phyloP scores from a whole-genome alignment of 2,113 vertebrate species.

The Macquaria ambigua region DNA sequence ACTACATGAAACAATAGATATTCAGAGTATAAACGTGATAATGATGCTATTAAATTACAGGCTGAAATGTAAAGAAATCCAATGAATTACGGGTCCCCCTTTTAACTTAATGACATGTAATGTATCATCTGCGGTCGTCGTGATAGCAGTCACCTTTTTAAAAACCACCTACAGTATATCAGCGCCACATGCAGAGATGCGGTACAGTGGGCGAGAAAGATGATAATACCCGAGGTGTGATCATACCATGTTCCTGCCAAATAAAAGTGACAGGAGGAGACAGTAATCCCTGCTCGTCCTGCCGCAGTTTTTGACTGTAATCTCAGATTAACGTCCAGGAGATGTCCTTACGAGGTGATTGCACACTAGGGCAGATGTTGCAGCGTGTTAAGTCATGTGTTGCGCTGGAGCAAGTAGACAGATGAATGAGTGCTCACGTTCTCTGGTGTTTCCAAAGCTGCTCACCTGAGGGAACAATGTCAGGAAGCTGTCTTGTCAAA shows the following conservation, averaged over 20 bases:
- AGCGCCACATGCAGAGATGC: constrained; percentile 35
- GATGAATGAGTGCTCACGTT: constrained; percentile 41
- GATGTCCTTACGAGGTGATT: constrained; percentile 60
- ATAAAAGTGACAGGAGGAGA: constrained; percentile 63
- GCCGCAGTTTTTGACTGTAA: constrained; percentile 66
- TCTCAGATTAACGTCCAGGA: constrained; percentile 77
- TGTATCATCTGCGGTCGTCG: neutral
- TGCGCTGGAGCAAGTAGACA: neutral
- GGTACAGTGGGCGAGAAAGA: constrained; percentile 16
- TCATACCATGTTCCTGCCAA: constrained; percentile 56
- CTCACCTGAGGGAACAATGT: constrained; percentile 30
- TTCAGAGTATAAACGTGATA: neutral
- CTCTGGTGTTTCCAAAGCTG: constrained; percentile 17
- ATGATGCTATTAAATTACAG: constrained; percentile 5
- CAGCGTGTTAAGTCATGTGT: constrained; percentile 33
- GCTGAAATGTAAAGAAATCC: constrained; percentile 6
- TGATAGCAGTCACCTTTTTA: constrained; percentile 28
- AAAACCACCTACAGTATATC: constrained; percentile 36
- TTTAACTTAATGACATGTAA: neutral
- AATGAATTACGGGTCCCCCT: neutral
- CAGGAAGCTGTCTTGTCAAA: constrained; percentile 15
- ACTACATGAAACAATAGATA: neutral
- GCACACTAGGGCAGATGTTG: constrained; percentile 52
- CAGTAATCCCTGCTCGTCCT: constrained; percentile 68
- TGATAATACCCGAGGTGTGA: constrained; percentile 70